These are phyloP conservation scores for Ciona savignyi DNA, from an alignment of 23 tunicate species.

Conservation along the genomic window DNA sequence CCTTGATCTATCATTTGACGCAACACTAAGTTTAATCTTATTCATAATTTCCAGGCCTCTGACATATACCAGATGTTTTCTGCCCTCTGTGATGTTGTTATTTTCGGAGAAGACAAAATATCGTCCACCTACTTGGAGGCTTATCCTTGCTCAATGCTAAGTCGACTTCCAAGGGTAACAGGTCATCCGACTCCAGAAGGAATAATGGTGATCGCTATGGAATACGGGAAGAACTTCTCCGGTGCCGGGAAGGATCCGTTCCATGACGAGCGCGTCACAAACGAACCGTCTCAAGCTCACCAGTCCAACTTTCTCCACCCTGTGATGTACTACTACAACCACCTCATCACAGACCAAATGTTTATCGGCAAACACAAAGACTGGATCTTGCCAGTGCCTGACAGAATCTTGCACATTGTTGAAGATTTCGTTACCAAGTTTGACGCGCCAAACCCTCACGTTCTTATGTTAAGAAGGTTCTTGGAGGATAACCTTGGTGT, in stretches of 20 bases:
- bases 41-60: too few relatives aligned
- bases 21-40: too few relatives aligned
- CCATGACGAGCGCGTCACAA: slow-evolving; percentile 27
- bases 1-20: too few relatives aligned
- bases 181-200: slow-evolving; percentile 56
- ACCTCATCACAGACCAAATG: neutral
- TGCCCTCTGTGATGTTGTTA: slow-evolving; percentile 67
- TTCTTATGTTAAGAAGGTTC: neutral
- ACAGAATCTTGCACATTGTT: slow-evolving; percentile 60
- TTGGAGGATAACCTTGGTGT: neutral
- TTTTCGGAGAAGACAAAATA: slow-evolving; percentile 52
- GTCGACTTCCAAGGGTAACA: slow-evolving; percentile 22
- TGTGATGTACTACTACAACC: slow-evolving; percentile 56
- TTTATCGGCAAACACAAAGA: slow-evolving; percentile 23
- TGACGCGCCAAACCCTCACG: slow-evolving; percentile 50
- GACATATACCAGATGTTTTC: slow-evolving; percentile 90
- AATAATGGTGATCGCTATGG: slow-evolving; percentile 40
- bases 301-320: slow-evolving; percentile 74
- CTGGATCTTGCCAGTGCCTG: slow-evolving; percentile 70
- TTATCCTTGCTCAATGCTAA: slow-evolving; percentile 55
- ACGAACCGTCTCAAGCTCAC: slow-evolving; percentile 45
- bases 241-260: slow-evolving; percentile 82
- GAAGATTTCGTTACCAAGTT: slow-evolving; percentile 82
- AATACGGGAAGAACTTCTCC: slow-evolving; percentile 80
- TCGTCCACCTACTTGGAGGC: slow-evolving; percentile 62